Base-by-base conservation (phyloP, 2,113 vertebrate genomes). In the Cariama cristata region DNA sequence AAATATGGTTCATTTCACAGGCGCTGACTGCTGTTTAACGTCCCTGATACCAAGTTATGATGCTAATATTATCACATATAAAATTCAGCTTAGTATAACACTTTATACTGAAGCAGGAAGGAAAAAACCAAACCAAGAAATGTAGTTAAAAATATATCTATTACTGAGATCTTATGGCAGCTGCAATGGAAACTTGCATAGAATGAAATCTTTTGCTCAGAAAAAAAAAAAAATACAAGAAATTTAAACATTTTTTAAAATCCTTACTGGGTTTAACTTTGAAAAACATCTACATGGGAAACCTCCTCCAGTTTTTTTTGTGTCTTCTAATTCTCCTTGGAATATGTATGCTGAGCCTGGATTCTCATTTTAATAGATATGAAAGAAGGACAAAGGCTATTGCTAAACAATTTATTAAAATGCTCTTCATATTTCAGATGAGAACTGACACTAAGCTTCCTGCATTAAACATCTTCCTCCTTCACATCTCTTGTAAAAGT, bases 301-400 rank as follows among this genome's bases (percentile, higher is more conserved):
- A 9, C 1, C 2, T 12, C 2, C 3, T 4, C 0, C 8, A 18
- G 2, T 55, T 50, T 60, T 92, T 45, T 75, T 74, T 74, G 20
- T 60, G 52, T 38, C 64, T 75, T 91, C 9, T 74, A 64, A 16
- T 72, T 93, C 60, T 93, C 35, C 35, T 42, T 73, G 15, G 22
- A 52, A 38, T 42, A 3, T 40, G 38, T n/a, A 42, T 80, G 2
- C 59, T 76, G 33, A 71, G 20, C 3, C 18, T 66, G 19, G n/a
- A 45, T 58, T 80, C 42, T 59, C 19, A 44, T 80, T 88, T 88
- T 55, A 52, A 45, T 40, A 76, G 28, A 18, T 20, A 45, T 9
- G 42, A 90, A 18, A 62, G 38, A 50, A 80, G 32, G 28, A 83
- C 11, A 77, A 79, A 88, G 16, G 16, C 18, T 35, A 28, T 24